Evolutionary conservation across 1,140 invertebrate genomes (phyloP).

Genomic region (Epicauta chinensis): DNA sequence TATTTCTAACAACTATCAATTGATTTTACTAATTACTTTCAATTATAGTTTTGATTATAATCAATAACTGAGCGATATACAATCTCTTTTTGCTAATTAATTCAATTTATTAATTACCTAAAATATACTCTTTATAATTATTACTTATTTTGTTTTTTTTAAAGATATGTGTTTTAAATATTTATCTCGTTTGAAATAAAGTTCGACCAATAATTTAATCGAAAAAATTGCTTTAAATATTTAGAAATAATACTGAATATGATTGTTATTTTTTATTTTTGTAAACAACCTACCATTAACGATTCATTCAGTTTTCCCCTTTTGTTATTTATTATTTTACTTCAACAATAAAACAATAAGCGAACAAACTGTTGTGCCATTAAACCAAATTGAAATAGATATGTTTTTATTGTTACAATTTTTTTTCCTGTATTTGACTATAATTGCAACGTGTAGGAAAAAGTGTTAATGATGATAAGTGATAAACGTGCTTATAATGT

Average conservation of each 20-base stretch:
- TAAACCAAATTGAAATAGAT: slow-evolving; percentile 19
- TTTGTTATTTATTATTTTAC: background rate
- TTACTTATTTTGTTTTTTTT: background rate
- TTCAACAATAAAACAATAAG: slow-evolving; percentile 7
- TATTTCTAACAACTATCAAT: slow-evolving; percentile 1
- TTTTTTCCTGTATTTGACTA: no score
- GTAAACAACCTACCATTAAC: background rate
- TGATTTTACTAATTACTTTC: slow-evolving; percentile 9
- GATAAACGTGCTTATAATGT: no score
- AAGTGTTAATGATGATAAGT: slow-evolving; percentile 13
- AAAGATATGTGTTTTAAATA: slow-evolving; percentile 27
- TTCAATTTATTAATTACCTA: slow-evolving; percentile 17
- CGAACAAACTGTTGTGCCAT: slow-evolving; percentile 18
- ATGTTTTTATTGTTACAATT: slow-evolving; percentile 11
- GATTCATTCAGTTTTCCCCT: no score
- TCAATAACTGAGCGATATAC: slow-evolving; percentile 30
- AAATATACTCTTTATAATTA: slow-evolving; percentile 25
- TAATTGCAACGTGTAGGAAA: slow-evolving; percentile 37
- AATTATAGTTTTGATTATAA: slow-evolving; percentile 20
- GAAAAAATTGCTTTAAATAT: background rate
- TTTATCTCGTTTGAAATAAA: slow-evolving; percentile 4
- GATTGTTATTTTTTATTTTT: no score
- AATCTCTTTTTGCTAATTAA: slow-evolving; percentile 23
- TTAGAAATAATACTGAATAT: slow-evolving; percentile 1
- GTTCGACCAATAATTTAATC: slow-evolving; percentile 2